These are phyloP conservation scores for Apotomis betuletana DNA, from an alignment of 2,888 invertebrate genomes.

Conservation along the genomic window DNA sequence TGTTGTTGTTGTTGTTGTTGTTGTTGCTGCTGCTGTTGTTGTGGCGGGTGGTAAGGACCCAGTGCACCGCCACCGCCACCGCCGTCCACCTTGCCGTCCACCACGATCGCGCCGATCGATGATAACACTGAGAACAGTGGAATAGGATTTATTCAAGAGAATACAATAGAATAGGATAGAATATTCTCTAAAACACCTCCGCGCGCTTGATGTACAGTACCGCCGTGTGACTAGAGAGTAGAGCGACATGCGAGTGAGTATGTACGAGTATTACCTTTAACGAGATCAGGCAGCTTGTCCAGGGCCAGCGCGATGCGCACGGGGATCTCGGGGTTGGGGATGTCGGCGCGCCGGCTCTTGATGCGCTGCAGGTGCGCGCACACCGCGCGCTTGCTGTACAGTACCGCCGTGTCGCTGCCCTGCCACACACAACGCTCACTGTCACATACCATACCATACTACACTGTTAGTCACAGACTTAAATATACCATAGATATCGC, in stretches of 20 bases:
- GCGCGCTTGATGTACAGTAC: no score
- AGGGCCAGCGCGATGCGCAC: slow-evolving; percentile 91
- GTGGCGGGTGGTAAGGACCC: slow-evolving; percentile 66
- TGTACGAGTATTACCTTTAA: slow-evolving; percentile 83
- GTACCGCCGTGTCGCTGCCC: slow-evolving; percentile 92
- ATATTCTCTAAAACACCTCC: no score
- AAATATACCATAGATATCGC: no score
- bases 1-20: background rate
- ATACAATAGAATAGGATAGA: no score
- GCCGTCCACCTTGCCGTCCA: slow-evolving; percentile 90
- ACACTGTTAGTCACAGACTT: no score
- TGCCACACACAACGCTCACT: slow-evolving; percentile 37
- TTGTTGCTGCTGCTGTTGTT: slow-evolving; percentile 46
- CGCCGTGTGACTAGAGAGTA: no score
- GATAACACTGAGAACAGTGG: slow-evolving; percentile 84
- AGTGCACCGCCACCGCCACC: slow-evolving; percentile 53
- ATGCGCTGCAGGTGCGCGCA: slow-evolving; percentile 90
- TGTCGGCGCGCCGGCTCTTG: slow-evolving; percentile 92
- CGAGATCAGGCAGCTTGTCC: slow-evolving; percentile 91
- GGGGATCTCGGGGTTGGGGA: slow-evolving; percentile 95
- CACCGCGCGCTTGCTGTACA: slow-evolving; percentile 91
- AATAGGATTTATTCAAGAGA: no score
- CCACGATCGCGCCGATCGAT: slow-evolving; percentile 91
- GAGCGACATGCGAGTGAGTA: no score
- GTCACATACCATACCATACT: background rate